These are phyloP conservation scores for Periophthalmodon schlosseri DNA, from an alignment of 2,113 vertebrate species.

Conservation along the genomic window DNA sequence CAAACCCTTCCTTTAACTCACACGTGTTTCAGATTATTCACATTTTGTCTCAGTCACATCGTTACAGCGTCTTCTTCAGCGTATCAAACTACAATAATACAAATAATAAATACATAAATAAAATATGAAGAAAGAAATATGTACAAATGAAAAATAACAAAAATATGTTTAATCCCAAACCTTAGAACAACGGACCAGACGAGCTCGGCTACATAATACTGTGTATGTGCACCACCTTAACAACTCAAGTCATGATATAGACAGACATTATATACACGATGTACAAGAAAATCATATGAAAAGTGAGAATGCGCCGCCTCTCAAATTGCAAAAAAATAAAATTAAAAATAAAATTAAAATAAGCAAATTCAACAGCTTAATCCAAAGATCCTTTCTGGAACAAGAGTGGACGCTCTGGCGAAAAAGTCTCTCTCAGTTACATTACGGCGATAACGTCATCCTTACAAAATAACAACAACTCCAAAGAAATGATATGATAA, in stretches of 20 bases:
- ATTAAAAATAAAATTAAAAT: background rate
- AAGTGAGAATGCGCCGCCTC: slow-evolving; percentile 2
- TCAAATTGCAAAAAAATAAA: slow-evolving; percentile 1
- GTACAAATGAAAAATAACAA: slow-evolving; percentile 59
- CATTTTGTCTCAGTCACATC: slow-evolving; percentile 28
- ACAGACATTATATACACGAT: slow-evolving; percentile 69
- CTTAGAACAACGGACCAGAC: slow-evolving; percentile 34
- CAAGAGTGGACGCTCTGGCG: slow-evolving; percentile 33
- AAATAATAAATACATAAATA: slow-evolving; percentile 52
- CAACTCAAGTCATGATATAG: slow-evolving; percentile 54
- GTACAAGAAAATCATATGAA: slow-evolving; percentile 49
- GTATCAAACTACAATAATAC: slow-evolving; percentile 42
- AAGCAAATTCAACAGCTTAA: slow-evolving; percentile 27
- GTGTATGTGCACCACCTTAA: slow-evolving; percentile 62
- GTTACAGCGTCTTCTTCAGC: slow-evolving; percentile 19
- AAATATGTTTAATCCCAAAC: slow-evolving; percentile 42
- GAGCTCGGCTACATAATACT: slow-evolving; percentile 78
- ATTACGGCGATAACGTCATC: slow-evolving; percentile 32
- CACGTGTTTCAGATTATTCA: slow-evolving; percentile 1
- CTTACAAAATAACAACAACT: slow-evolving; percentile 55
- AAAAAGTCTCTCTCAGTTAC: slow-evolving; percentile 48
- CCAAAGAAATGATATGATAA: slow-evolving; percentile 33
- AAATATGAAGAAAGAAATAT: slow-evolving; percentile 54
- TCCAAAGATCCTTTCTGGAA: slow-evolving; percentile 27
- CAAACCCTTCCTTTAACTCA: background rate